Percentiles rank a stretch among this genome's conserved stretches.
Conservation (phyloP, 2,113 vertebrate genomes). For the Ciconia stormi region DNA sequence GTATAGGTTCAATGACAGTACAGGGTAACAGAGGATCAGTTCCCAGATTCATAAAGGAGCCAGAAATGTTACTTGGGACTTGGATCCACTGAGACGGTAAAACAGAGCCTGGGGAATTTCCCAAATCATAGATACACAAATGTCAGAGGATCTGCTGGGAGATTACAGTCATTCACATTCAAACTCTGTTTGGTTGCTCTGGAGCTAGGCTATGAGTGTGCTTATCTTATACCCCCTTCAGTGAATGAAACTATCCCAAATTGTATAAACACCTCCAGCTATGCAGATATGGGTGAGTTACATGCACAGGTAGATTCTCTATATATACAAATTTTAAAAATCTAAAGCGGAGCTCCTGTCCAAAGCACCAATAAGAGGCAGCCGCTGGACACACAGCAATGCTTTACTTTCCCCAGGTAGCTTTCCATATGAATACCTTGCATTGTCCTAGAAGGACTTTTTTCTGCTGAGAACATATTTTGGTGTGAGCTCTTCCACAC, state of each 20-base stretch:
- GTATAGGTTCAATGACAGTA: neutral
- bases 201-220: neutral
- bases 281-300: neutral
- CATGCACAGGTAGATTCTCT: neutral
- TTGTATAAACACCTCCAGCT: neutral
- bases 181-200: neutral
- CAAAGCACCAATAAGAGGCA: neutral
- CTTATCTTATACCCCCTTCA: neutral
- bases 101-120: neutral
- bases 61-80: neutral
- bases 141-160: neutral
- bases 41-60: neutral
- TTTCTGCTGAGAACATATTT: neutral
- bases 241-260: neutral
- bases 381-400: neutral
- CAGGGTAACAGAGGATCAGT: neutral
- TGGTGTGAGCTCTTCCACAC: neutral
- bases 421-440: neutral
- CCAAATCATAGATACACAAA: neutral
- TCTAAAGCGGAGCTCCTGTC: neutral
- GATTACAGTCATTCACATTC: neutral
- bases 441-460: neutral
- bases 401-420: neutral
- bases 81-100: neutral
- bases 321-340: neutral